These are phyloP conservation scores for Drosophila varians DNA, from an alignment of 1,140 invertebrate species.

Conservation along the genomic window DNA sequence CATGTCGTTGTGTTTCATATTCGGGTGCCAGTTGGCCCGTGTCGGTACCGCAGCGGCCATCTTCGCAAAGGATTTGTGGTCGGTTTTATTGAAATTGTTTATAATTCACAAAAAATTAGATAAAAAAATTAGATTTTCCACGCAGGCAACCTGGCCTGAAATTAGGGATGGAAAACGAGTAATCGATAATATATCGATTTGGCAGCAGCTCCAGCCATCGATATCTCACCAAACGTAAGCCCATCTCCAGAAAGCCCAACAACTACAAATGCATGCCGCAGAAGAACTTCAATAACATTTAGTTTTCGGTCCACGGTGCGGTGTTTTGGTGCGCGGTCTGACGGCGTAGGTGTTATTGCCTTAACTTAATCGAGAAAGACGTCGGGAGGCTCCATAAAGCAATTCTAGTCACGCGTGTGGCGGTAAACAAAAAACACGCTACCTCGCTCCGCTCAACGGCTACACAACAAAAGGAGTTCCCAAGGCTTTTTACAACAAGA, in stretches of 20 bases:
- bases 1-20: slow-evolving; percentile 88
- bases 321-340: slow-evolving; percentile 16
- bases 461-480: slow-evolving; percentile 13
- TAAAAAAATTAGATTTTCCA: slow-evolving; percentile 47
- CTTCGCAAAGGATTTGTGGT: slow-evolving; percentile 4
- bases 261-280: slow-evolving; percentile 6
- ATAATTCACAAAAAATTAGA: not conserved
- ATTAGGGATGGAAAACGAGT: slow-evolving; percentile 35
- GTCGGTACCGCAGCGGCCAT: slow-evolving; percentile 83
- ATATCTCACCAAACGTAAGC: not conserved
- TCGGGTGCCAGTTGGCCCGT: slow-evolving; percentile 85
- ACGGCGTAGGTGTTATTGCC: slow-evolving; percentile 8
- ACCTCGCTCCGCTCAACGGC: slow-evolving; percentile 10
- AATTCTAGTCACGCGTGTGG: slow-evolving; percentile 65
- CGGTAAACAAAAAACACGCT: slow-evolving; percentile 26
- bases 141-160: slow-evolving; percentile 61
- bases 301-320: slow-evolving; percentile 32
- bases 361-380: not conserved
- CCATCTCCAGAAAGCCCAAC: slow-evolving; percentile 1
- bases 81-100: not conserved
- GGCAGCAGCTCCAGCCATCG: not conserved
- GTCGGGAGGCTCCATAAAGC: slow-evolving; percentile 7
- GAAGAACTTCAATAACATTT: slow-evolving; percentile 30
- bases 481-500: slow-evolving; percentile 26
- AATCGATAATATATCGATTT: slow-evolving; percentile 6